Evolutionary conservation across 2,113 vertebrate species (phyloP), one percentile per base, ranked within the genome.

Genomic region (Entomyzon cyanotis): DNA sequence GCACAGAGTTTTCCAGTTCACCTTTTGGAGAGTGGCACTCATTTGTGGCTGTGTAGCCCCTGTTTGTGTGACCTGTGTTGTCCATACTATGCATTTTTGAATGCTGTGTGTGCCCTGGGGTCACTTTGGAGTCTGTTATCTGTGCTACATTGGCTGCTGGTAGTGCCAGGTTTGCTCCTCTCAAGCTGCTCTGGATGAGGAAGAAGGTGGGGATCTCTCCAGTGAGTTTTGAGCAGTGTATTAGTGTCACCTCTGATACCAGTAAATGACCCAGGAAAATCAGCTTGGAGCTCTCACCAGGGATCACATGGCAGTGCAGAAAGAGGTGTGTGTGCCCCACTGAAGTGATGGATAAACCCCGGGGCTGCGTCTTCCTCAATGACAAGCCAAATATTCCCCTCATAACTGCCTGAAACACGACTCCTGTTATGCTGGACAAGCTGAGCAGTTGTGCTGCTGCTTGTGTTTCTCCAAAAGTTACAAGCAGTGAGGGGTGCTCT

Each of bases 1-100:
- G 49, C 53, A 52, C 12, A 37, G 27, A 69, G 18, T 12, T 30
- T 2, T 33, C 59, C 0, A 3, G 5, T 30, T 53, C 4, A 0
- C 35, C 6, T 89, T 77, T 47, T 2, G 2, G 12, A 35, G 37
- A 53, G 42, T 28, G 10, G 19, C 5, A 46, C 2, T 70, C 52
- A 11, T 20, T 64, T 47, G 56, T 28, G 42, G 59, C 10, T 64
- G 6, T 8, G 27, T 41, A 44, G 41, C 23, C 12, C 16, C 31
- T 39, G 15, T 37, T 41, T 47, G 25, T 53, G 53, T 53, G 87
- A 60, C 27, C 21, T 44, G 12, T 71, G 63, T 18, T 73, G 44
- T 50, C 33, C 27, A 0, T n/a, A 2, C 7, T 27, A 39, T 17
- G 2, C 4, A 3, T 0, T 4, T 8, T 12, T 5, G 20, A 47